phyloP scores from a whole-genome alignment of 2,888 invertebrate genomes.

The Epistrophe eligans region DNA sequence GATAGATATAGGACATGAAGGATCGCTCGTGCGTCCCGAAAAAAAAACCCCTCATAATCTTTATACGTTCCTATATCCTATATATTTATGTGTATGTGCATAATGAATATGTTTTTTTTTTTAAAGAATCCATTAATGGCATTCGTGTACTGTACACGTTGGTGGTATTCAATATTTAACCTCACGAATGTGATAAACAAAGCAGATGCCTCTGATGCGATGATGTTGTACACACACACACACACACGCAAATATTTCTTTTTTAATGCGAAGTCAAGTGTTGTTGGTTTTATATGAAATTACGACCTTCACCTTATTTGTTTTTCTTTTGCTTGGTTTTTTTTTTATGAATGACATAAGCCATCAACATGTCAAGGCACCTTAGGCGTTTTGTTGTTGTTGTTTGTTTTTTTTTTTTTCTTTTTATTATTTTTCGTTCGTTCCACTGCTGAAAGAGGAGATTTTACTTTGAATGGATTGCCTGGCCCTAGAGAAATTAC shows the following conservation, averaged over 20 bases:
- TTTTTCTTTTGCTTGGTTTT: conserved; percentile 9
- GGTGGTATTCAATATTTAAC: conserved; percentile 48
- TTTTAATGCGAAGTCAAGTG: conserved; percentile 35
- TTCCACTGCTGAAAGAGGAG: conserved; percentile 8
- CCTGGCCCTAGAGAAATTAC: conserved; percentile 10
- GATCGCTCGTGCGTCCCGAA: conserved; percentile 36
- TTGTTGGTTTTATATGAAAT: conserved; percentile 21
- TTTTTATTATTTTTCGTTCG: too few species aligned
- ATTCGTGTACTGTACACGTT: background rate
- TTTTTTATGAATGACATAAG: conserved; percentile 31
- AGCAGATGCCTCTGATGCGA: conserved; percentile 43
- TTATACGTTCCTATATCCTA: background rate
- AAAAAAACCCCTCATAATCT: conserved; percentile 22
- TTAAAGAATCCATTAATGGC: conserved; percentile 45
- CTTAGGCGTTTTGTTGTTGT: conserved; percentile 19
- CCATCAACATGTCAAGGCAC: conserved; percentile 43
- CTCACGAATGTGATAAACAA: conserved; percentile 63
- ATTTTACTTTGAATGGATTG: conserved; percentile 41
- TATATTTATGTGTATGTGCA: background rate
- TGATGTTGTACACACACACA: background rate
- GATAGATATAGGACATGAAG: conserved; percentile 12
- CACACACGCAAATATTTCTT: conserved; percentile 1
- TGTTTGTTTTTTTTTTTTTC: background rate
- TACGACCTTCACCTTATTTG: conserved; percentile 60
- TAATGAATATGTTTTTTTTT: background rate